phyloP scores from a whole-genome alignment of 1,140 invertebrate species.

The Acyrthosiphon pisum region DNA sequence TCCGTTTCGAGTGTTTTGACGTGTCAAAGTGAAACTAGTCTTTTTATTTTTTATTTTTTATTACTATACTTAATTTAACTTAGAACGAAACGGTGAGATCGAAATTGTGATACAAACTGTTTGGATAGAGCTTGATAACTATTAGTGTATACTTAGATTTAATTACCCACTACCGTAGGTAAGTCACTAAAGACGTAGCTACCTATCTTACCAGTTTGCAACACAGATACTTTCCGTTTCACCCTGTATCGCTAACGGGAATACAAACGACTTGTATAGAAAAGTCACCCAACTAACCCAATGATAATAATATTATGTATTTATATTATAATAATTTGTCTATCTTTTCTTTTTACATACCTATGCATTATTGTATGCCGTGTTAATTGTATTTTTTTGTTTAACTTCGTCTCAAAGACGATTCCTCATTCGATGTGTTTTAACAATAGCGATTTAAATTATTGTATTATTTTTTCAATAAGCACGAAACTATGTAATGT shows the following conservation, averaged over 20 bases:
- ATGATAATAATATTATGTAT: neutral
- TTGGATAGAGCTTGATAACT: neutral
- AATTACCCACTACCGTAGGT: neutral
- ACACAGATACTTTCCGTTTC: slow-evolving; percentile 24
- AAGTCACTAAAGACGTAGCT: neutral
- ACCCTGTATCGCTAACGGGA: neutral
- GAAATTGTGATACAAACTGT: neutral
- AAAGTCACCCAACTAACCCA: neutral
- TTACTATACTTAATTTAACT: neutral
- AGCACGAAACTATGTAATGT: slow-evolving; percentile 21
- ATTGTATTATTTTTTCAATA: neutral
- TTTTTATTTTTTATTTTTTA: slow-evolving; percentile 13
- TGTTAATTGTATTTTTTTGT: neutral
- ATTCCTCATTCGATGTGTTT: neutral
- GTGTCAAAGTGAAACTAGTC: slow-evolving; percentile 57
- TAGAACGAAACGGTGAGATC: neutral
- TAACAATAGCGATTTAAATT: slow-evolving; percentile 17
- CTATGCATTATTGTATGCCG: neutral
- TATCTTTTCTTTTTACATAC: slow-evolving; percentile 8
- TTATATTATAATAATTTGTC: neutral
- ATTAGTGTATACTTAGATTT: slow-evolving; percentile 19
- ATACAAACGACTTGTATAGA: neutral
- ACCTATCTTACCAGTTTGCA: slow-evolving; percentile 29
- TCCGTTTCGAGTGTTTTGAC: slow-evolving; percentile 35
- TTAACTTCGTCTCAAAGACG: neutral